Evolutionary conservation across 2,797 vertebrate species (phyloP), one percentile per base, ranked within the genome.

Genomic region (Oreonectes daqikongensis): DNA sequence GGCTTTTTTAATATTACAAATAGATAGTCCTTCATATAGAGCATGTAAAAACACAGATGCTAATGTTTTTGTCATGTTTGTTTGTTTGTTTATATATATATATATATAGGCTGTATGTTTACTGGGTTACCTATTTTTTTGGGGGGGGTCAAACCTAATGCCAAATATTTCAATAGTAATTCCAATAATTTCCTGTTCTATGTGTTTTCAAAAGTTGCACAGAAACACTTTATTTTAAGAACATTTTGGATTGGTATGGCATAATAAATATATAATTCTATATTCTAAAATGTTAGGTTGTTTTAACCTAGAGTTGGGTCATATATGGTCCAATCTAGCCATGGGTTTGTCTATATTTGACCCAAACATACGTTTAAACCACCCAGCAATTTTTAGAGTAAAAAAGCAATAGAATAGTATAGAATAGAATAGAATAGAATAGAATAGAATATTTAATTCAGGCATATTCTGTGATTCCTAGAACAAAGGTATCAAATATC

Each of bases 1-100:
- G 30, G 14, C 2, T 46, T 22, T 42, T 50, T 57, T 28, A 48
- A 67, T 22, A 67, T 2, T 3, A 42, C 12, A 42, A 42, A 42
- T 42, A 42, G 1, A 42, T 11, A 9, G 7, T 35, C 32, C 3
- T 7, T 35, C 35, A 10, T 35, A 75, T 14, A 10, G 12, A 42
- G 40, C 40, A 42, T 42, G 40, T 1, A 3, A 42, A 42, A 42
- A 14, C 40, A 42, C 9, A 11, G 6, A 42, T 42, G 40, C 11
- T 42, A 14, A 57, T 66, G 72, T 8, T 44, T 53, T 42, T 66
- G 72, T 55, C 22, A 7, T 55, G 35, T 40, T 53, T 30, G 46
- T 42, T 17, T 74, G 11, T 28, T 28, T 63, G 14, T 63, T 63
- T 12, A 46, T 42, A 42, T 42, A 42, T 42, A n/a, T n/a, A n/a